A percentile compares a stretch with the other conserved stretches of the same genome.
Evolutionary conservation across 2,888 invertebrate species (phyloP).

Genomic region (Oithona nana): DNA sequence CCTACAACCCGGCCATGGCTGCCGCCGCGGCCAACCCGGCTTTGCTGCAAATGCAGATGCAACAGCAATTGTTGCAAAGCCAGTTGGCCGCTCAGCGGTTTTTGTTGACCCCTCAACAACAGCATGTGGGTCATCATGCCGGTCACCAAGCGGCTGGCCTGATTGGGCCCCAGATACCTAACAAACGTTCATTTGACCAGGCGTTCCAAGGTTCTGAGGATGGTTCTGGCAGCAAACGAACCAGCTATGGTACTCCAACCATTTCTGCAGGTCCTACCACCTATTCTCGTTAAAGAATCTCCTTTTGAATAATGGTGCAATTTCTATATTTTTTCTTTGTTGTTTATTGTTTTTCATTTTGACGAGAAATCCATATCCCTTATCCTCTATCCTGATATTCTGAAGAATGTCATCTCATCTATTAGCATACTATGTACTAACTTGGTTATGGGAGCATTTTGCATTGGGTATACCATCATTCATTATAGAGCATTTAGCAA

Average conservation of each 20-base stretch:
- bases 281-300: background rate
- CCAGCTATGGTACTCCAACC: background rate
- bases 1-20: constrained; percentile 6
- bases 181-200: constrained; percentile 50
- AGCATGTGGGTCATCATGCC: too few relatives aligned
- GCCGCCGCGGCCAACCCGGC: constrained; percentile 7
- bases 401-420: too few relatives aligned
- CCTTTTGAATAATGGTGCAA: too few relatives aligned
- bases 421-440: too few relatives aligned
- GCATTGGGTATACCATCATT: too few relatives aligned
- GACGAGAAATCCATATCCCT: too few relatives aligned
- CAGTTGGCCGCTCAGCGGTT: constrained; percentile 15
- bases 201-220: constrained; percentile 33
- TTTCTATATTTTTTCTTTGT: too few relatives aligned
- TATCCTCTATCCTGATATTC: too few relatives aligned
- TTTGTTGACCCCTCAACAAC: background rate
- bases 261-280: background rate
- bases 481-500: too few relatives aligned
- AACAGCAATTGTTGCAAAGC: constrained; percentile 1
- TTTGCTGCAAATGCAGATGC: constrained; percentile 11
- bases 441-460: too few relatives aligned
- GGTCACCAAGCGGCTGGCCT: background rate
- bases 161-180: constrained; percentile 20
- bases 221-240: background rate
- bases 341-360: too few relatives aligned